These are phyloP conservation scores for Catharus ustulatus DNA, from an alignment of 2,797 vertebrate species.

Conservation along the genomic window DNA sequence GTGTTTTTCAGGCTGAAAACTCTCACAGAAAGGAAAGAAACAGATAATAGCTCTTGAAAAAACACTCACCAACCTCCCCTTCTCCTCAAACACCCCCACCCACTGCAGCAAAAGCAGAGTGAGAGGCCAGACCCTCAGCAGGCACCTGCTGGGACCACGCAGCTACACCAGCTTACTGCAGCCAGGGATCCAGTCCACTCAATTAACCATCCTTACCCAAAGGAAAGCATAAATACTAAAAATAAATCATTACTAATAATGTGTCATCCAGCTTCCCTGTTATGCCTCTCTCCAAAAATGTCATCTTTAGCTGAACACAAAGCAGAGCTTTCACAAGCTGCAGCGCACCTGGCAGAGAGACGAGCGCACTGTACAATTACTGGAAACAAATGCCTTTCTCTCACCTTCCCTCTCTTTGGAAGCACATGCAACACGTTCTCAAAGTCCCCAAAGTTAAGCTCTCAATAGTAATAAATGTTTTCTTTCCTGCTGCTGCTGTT, in stretches of 20 bases:
- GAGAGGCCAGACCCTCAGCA: not conserved
- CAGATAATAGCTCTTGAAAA: not conserved
- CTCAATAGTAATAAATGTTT: conserved; percentile 17
- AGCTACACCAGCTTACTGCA: not conserved
- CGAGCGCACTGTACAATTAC: conserved; percentile 34
- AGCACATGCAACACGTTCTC: not conserved
- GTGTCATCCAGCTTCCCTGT: conserved; percentile 14
- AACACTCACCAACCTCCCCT: conserved; percentile 2
- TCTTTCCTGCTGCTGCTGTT: conserved; percentile 27
- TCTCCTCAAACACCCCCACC: not conserved
- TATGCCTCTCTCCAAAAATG: conserved; percentile 41
- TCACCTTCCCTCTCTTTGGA: conserved; percentile 18
- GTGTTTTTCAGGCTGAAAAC: conserved; percentile 48
- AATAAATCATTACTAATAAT: conserved; percentile 50
- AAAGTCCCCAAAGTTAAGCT: conserved; percentile 25
- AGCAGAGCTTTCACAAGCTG: conserved; percentile 51
- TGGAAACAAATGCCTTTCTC: conserved; percentile 15
- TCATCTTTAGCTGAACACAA: conserved; percentile 33
- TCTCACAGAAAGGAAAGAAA: conserved; percentile 51
- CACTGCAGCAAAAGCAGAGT: not conserved
- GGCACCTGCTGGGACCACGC: not conserved
- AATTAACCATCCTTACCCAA: not conserved
- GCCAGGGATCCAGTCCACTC: not conserved
- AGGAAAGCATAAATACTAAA: not conserved
- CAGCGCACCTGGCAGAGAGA: conserved; percentile 39